Base-by-base conservation (phyloP, 2,797 vertebrate species). In the Bucorvus abyssinicus region DNA sequence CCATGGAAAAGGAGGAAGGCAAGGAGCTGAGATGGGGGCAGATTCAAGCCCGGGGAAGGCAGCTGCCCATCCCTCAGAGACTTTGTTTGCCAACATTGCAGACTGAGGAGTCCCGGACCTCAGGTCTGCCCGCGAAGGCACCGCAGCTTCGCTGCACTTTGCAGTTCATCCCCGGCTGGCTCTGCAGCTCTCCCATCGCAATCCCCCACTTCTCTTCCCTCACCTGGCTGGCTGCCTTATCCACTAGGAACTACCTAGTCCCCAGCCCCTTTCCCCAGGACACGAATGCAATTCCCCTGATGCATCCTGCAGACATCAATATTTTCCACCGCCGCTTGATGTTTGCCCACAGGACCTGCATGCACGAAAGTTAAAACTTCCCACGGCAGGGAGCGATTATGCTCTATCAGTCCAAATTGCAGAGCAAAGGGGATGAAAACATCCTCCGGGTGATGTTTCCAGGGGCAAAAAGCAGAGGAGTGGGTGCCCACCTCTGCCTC, bases 301-400 rank as follows among this genome's bases (percentile, higher is more conserved):
- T 2, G 26, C 90, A 91, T 75, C 91, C 90, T 92, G 89, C 79
- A 87, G 84, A 9, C 64, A 59, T 74, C 89, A 53, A 1, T 83
- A 56, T 93, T 94, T 95, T 75, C 87, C 81, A 53, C 40, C 12
- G 3, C 63, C 0, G 20, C 88, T 74, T 60, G 34, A 24, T 36
- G 90, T 88, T 95, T 93, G 90, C 94, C 83, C 78, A 94, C 89
- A 94, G 93, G 93, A 96, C 94, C 76, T 8, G 61, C 93, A 95
- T 36, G 87, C 69, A 89, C 45, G n/a, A 89, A 97, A 96, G 94
- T 96, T 95, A 74, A 93, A 97, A 97, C 96, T 97, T 97, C 94
- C 84, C 79, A 17, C 80, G 52, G 45, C 78, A 55, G 71, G 75
- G 78, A 89, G 85, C 9, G 36, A 95, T 91, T 63, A 34, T 21